phyloP scores from a whole-genome alignment of 64 coral and sea anemone genomes.

The Exaiptasia diaphana region DNA sequence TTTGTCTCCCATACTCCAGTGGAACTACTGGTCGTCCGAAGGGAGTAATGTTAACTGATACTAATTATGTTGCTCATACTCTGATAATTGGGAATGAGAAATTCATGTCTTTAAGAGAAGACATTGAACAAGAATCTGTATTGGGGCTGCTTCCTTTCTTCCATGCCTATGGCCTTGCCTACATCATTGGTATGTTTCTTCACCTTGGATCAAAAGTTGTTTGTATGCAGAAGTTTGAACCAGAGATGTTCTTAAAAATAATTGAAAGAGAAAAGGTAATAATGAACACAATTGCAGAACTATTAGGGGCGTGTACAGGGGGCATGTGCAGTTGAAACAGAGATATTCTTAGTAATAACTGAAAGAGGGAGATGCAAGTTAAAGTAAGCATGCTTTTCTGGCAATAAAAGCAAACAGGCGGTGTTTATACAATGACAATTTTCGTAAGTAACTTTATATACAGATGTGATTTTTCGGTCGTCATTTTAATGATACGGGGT shows the following conservation, averaged over 20 bases:
- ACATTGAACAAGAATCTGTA: neutral
- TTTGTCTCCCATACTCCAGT: conserved; percentile 74
- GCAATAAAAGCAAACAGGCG: neutral
- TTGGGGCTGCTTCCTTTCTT: conserved; percentile 33
- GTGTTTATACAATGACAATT: neutral
- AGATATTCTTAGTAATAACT: neutral
- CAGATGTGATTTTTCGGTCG: neutral
- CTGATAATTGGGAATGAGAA: neutral
- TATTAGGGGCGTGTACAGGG: too few relatives aligned
- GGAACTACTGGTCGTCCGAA: conserved; percentile 83
- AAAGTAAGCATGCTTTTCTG: neutral
- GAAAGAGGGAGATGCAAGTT: neutral
- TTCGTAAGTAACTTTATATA: neutral
- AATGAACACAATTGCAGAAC: too few relatives aligned
- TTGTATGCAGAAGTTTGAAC: conserved; percentile 54
- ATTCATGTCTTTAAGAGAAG: neutral
- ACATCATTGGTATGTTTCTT: neutral
- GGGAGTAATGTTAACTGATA: conserved; percentile 69
- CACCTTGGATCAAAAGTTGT: conserved; percentile 47
- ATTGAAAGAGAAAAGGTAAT: conserved; percentile 79
- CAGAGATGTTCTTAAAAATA: conserved; percentile 42
- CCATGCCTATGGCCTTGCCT: conserved; percentile 65
- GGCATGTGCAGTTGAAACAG: too few relatives aligned
- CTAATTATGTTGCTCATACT: conserved; percentile 20
- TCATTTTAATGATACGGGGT: neutral